Conservation (phyloP, 2,113 vertebrate genomes). For the Poeciliopsis prolifica region DNA sequence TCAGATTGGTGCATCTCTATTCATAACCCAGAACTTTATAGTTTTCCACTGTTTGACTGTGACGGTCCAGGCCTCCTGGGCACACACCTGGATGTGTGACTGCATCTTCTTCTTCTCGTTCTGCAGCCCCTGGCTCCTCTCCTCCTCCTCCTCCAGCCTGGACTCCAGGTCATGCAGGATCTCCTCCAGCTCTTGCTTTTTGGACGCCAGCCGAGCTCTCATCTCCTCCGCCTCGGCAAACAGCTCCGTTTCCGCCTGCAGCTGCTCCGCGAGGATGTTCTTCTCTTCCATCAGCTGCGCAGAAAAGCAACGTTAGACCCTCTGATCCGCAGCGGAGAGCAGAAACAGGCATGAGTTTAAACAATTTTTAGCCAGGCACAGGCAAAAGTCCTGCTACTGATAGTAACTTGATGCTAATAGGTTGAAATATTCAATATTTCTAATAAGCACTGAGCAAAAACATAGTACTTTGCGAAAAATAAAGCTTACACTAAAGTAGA, state of each 20-base stretch:
- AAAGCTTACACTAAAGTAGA: too few relatives aligned
- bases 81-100: slow-evolving; percentile 91
- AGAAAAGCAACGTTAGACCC: neutral
- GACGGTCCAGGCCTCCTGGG: neutral
- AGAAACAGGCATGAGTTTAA: neutral
- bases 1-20: neutral
- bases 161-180: slow-evolving; percentile 97
- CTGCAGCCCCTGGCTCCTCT: slow-evolving; percentile 89
- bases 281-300: slow-evolving; percentile 92
- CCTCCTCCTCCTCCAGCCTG: slow-evolving; percentile 97
- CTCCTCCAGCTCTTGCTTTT: slow-evolving; percentile 97
- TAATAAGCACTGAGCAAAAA: too few relatives aligned
- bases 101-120: slow-evolving; percentile 99
- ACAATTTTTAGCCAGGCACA: too few relatives aligned
- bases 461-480: too few relatives aligned
- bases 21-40: neutral
- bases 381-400: too few relatives aligned
- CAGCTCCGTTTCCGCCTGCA: slow-evolving; percentile 97
- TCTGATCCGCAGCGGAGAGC: neutral
- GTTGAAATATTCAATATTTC: too few relatives aligned
- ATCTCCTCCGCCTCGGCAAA: slow-evolving; percentile 99
- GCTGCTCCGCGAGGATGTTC: slow-evolving; percentile 96
- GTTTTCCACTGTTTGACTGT: too few relatives aligned
- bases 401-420: too few relatives aligned
- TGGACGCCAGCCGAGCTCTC: slow-evolving; percentile 93